Conservation (phyloP, 1,140 invertebrate species). For the Drosophila hydei region DNA sequence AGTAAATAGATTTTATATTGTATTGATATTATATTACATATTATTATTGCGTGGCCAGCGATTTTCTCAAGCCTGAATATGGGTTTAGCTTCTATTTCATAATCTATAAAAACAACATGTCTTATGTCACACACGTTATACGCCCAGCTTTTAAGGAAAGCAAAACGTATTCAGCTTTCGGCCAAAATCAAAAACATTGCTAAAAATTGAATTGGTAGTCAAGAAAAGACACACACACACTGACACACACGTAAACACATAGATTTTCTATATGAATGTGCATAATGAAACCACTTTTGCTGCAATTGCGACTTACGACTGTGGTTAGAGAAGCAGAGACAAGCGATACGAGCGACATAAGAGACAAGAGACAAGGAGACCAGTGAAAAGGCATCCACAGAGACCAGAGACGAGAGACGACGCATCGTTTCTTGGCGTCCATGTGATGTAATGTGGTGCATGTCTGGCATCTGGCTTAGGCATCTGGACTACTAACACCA, state of each 20-base stretch:
- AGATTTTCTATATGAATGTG: slow-evolving; percentile 22
- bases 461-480: slow-evolving; percentile 28
- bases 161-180: slow-evolving; percentile 61
- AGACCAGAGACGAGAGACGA: slow-evolving; percentile 22
- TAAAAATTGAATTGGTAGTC: slow-evolving; percentile 41
- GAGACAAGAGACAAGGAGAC: slow-evolving; percentile 32
- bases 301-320: slow-evolving; percentile 49
- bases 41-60: background rate
- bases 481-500: slow-evolving; percentile 17
- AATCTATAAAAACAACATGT: slow-evolving; percentile 31
- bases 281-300: slow-evolving; percentile 65
- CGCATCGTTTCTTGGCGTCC: slow-evolving; percentile 62
- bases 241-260: too few species aligned
- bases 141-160: slow-evolving; percentile 79
- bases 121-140: slow-evolving; percentile 68
- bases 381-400: slow-evolving; percentile 44
- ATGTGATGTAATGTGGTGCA: slow-evolving; percentile 68
- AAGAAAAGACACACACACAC: slow-evolving; percentile 40
- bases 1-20: background rate
- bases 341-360: slow-evolving; percentile 48
- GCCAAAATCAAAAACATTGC: slow-evolving; percentile 35
- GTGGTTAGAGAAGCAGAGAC: slow-evolving; percentile 44
- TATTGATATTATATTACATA: too few species aligned
- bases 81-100: slow-evolving; percentile 41
- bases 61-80: slow-evolving; percentile 12